Base-by-base conservation (phyloP, 2,888 invertebrate species). In the Norana najaformis region DNA sequence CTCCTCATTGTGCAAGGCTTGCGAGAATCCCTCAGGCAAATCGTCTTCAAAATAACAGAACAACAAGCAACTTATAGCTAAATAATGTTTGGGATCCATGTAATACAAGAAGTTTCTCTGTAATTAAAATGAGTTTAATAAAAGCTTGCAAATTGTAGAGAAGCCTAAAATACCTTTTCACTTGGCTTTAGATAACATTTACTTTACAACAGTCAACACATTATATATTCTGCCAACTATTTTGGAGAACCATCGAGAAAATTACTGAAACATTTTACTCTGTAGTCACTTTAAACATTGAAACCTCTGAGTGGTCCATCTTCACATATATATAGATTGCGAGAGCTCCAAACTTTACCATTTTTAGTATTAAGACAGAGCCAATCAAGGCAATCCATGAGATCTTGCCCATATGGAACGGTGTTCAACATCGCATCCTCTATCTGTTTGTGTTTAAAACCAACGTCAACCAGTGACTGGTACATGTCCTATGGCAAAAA, bases 311-410 rank as follows among this genome's bases (percentile, higher is more conserved):
- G 5, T 16, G 1, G 18, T 41, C 16, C 41, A 41, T 41, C 41
- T 41, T 41, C 41, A 41, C n/a, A 30, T 69, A 69, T 69, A 47
- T 11, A 47, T 23, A 47, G 47, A 47, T 47, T 47, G 47, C 47
- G n/a, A 8, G n/a, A 47, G 30, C n/a, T 69, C 30, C 8, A 13
- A 41, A 5, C 14, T 88, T 91, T 90, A 94, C 94, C 94, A 93
- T 94, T 94, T 23, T 93, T 91, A 39, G 93, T 92, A 91, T 94
- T 93, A 23, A 94, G 93, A 92, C 94, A 94, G 20, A 94, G 93
- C 94, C 94, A 94, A 91, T 94, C 94, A 20, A 94, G 92, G 20
- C 94, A 93, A 91, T 94, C 94, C 36, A 94, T 93, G 13, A 94
- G 92, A 90, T 94, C 94, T 23, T 94, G 94, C 30, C 94, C 94